These are phyloP conservation scores for Drosophila funebris DNA, from an alignment of 1,140 invertebrate species.

Conservation along the genomic window DNA sequence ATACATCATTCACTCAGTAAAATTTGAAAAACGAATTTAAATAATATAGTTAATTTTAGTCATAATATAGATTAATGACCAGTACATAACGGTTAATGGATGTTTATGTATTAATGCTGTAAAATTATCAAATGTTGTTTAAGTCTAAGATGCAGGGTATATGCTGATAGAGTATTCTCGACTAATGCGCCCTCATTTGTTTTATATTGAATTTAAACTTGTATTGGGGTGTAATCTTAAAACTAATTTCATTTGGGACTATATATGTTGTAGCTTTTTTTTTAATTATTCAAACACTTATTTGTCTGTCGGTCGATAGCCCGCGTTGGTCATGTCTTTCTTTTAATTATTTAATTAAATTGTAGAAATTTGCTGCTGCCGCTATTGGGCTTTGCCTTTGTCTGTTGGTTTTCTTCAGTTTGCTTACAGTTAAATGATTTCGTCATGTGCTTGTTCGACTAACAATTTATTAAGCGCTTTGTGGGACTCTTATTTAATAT, in stretches of 20 bases:
- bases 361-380: slow-evolving; percentile 64
- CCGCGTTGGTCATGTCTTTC: slow-evolving; percentile 32
- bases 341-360: slow-evolving; percentile 78
- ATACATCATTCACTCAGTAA: no score
- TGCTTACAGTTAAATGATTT: slow-evolving; percentile 48
- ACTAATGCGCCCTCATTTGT: background rate
- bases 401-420: slow-evolving; percentile 33
- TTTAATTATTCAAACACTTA: slow-evolving; percentile 59
- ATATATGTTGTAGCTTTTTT: slow-evolving; percentile 17
- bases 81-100: no score
- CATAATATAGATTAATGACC: no score
- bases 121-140: no score
- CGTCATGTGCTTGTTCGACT: slow-evolving; percentile 50
- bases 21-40: no score
- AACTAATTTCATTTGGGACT: slow-evolving; percentile 30
- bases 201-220: background rate
- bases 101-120: no score
- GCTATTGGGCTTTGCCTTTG: background rate
- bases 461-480: slow-evolving; percentile 37
- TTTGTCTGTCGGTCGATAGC: slow-evolving; percentile 6
- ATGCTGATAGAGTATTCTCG: no score
- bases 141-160: no score
- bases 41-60: no score
- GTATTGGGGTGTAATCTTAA: slow-evolving; percentile 19
- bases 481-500: slow-evolving; percentile 50